Conservation (phyloP, 1,140 invertebrate genomes). For the Bombus terrestris region DNA sequence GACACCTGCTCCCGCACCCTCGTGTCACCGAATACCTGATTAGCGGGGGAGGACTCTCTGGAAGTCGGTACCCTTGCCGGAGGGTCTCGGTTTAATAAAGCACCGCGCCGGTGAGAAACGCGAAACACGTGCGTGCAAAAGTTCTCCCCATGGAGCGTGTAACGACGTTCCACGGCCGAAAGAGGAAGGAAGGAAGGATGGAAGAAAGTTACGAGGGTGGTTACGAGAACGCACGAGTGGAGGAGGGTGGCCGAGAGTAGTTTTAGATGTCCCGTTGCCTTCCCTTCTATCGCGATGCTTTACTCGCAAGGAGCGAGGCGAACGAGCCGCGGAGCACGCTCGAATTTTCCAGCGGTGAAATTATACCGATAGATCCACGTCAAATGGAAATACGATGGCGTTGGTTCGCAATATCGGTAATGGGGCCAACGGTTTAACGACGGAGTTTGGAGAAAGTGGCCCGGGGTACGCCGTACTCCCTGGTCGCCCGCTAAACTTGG, state of each 20-base stretch:
- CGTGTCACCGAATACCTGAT: slow-evolving; percentile 10
- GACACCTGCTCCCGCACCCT: neutral
- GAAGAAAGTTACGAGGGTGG: slow-evolving; percentile 60
- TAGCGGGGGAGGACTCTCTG: neutral
- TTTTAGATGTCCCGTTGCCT: slow-evolving; percentile 59
- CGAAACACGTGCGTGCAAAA: slow-evolving; percentile 70
- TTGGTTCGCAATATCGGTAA: slow-evolving; percentile 4
- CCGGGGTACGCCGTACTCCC: neutral
- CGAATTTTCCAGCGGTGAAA: neutral
- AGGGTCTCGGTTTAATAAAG: slow-evolving; percentile 65
- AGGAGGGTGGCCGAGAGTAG: slow-evolving; percentile 39
- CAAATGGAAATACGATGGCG: neutral
- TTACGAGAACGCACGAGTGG: slow-evolving; percentile 18
- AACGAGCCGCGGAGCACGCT: neutral
- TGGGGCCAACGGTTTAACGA: slow-evolving; percentile 22
- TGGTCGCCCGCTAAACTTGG: slow-evolving; percentile 4
- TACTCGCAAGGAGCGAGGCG: neutral
- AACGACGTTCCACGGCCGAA: slow-evolving; percentile 29
- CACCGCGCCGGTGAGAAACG: slow-evolving; percentile 66
- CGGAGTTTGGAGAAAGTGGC: slow-evolving; percentile 24
- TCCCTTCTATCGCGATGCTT: slow-evolving; percentile 5
- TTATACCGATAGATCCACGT: slow-evolving; percentile 7
- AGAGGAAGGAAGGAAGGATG: slow-evolving; percentile 3
- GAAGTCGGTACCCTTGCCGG: slow-evolving; percentile 41
- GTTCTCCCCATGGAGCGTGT: slow-evolving; percentile 59